Evolutionary conservation across 92 coral and sea anemone genomes (phyloP).

Genomic region (Phenganax stokvisi): DNA sequence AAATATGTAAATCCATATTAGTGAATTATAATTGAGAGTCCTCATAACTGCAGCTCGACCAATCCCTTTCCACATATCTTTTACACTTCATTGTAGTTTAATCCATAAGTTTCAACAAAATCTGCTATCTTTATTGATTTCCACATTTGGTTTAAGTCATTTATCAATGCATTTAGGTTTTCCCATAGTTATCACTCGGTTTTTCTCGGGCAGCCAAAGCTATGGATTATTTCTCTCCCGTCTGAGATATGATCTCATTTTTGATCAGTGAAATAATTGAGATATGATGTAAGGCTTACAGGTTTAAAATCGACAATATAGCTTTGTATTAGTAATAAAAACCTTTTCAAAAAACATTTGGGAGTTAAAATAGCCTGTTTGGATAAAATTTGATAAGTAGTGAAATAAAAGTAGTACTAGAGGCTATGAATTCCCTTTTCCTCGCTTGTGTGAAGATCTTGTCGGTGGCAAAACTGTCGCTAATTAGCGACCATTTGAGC

Average conservation of each 20-base stretch:
- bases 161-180: neutral
- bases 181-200: neutral
- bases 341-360: neutral
- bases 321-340: neutral
- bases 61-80: neutral
- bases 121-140: neutral
- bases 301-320: constrained; percentile 5
- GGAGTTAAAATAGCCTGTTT: neutral
- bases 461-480: constrained; percentile 12
- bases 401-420: too few species aligned
- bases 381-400: neutral
- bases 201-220: neutral
- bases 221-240: constrained; percentile 6
- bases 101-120: neutral
- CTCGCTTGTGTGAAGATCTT: neutral
- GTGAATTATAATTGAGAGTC: neutral
- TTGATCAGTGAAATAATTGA: constrained; percentile 13
- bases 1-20: neutral
- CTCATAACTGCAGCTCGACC: neutral
- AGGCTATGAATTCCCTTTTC: neutral
- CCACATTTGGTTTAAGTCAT: neutral
- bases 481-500: neutral
- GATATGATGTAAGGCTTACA: constrained; percentile 9
- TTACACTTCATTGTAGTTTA: constrained; percentile 8
- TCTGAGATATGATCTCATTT: constrained; percentile 18